Evolutionary conservation across 1,140 invertebrate species (phyloP).

Genomic region (Drosophila nebulosa): DNA sequence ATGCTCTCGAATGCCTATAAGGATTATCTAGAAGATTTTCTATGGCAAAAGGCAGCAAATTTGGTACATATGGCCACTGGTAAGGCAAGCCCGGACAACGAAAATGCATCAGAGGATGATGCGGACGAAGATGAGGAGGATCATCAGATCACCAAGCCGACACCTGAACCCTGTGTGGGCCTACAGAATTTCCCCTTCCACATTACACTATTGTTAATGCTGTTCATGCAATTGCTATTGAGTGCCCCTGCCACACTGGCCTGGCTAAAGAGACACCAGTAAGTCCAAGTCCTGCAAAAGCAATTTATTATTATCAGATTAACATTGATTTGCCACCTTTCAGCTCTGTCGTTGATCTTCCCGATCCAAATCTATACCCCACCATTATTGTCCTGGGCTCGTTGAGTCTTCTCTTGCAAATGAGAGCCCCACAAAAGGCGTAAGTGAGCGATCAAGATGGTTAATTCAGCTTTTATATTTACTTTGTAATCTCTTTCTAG

Average conservation of each 20-base stretch:
- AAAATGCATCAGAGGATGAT: not conserved
- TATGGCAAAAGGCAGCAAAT: constrained; percentile 82
- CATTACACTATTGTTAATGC: constrained; percentile 84
- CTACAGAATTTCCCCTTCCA: constrained; percentile 82
- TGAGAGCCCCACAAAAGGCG: constrained; percentile 69
- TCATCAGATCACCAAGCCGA: not conserved
- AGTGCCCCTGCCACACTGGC: constrained; percentile 83
- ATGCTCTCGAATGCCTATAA: constrained; percentile 87
- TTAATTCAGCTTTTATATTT: too few relatives aligned
- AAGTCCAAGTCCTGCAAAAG: constrained; percentile 56
- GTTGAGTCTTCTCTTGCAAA: constrained; percentile 60
- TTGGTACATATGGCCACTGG: constrained; percentile 28
- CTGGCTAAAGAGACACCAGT: constrained; percentile 85
- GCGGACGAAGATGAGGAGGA: not conserved
- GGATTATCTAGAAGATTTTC: constrained; percentile 87
- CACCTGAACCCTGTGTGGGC: constrained; percentile 35
- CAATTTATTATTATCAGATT: not conserved
- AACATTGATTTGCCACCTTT: not conserved
- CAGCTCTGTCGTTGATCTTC: constrained; percentile 48
- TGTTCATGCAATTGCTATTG: constrained; percentile 82
- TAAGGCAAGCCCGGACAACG: not conserved
- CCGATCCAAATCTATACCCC: constrained; percentile 60
- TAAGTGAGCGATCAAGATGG: constrained; percentile 33
- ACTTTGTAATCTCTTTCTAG: constrained; percentile 64
- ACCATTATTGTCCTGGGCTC: constrained; percentile 45